Conservation (phyloP, 2,113 vertebrate genomes). For the Calypte anna region DNA sequence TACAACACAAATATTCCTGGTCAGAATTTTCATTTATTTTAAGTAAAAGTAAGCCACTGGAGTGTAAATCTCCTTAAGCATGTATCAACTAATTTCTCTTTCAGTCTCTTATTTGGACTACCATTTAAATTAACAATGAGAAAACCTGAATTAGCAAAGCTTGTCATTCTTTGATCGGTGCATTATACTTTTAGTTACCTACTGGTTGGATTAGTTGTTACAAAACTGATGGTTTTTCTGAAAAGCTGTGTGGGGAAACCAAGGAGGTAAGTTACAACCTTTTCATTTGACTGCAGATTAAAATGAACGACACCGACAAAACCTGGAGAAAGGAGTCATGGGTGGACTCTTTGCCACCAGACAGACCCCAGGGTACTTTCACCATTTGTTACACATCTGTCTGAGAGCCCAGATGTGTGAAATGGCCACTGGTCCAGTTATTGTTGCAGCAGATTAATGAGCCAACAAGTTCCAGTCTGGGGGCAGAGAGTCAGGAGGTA, state of each 20-base stretch:
- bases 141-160: neutral
- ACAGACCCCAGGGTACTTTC: rapidly evolving
- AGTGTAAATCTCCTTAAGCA: neutral
- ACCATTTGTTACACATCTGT: neutral
- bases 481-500: neutral
- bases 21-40: neutral
- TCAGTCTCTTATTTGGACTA: neutral
- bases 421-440: neutral
- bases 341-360: neutral
- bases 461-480: neutral
- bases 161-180: neutral
- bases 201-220: neutral
- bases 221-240: neutral
- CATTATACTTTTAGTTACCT: neutral
- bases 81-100: neutral
- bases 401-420: rapidly evolving
- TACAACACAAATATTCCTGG: neutral
- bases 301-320: neutral
- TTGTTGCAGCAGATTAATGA: neutral
- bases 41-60: neutral
- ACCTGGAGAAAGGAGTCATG: neutral
- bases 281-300: neutral
- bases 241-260: neutral
- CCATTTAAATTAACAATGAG: neutral
- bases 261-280: neutral